Evolutionary conservation across 2,113 vertebrate genomes (phyloP).

Genomic region (Cynopterus brachyotis): DNA sequence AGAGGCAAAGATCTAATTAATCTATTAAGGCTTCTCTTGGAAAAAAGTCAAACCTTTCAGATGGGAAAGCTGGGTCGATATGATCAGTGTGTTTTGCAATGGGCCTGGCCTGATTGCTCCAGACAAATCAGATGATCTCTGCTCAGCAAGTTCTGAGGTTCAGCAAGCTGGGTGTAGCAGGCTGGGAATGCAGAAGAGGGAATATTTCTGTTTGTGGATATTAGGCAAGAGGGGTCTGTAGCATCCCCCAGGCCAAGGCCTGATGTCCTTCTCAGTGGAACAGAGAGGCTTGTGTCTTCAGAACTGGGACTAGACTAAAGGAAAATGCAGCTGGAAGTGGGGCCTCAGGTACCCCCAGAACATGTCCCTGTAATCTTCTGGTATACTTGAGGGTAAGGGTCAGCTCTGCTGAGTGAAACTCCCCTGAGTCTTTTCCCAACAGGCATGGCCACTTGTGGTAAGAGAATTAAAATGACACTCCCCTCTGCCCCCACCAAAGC

Average conservation of each 20-base stretch:
- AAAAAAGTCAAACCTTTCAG: slow-evolving; percentile 61
- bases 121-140: neutral
- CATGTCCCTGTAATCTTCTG: neutral
- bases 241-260: neutral
- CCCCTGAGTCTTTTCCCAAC: neutral
- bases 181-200: neutral
- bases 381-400: neutral
- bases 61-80: slow-evolving; percentile 57
- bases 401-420: neutral
- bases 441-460: neutral
- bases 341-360: neutral
- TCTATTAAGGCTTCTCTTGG: slow-evolving; percentile 68
- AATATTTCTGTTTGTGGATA: neutral
- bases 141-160: neutral
- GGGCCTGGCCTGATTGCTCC: neutral
- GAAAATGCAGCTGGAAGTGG: neutral
- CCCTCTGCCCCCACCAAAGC: neutral
- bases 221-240: neutral
- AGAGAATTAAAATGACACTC: neutral
- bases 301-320: neutral
- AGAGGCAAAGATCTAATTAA: slow-evolving; percentile 70
- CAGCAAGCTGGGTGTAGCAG: neutral
- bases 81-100: slow-evolving; percentile 53
- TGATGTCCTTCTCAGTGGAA: neutral
- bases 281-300: neutral